Evolutionary conservation across 2,888 invertebrate genomes (phyloP).

Genomic region (Hipparchia sbordonii): DNA sequence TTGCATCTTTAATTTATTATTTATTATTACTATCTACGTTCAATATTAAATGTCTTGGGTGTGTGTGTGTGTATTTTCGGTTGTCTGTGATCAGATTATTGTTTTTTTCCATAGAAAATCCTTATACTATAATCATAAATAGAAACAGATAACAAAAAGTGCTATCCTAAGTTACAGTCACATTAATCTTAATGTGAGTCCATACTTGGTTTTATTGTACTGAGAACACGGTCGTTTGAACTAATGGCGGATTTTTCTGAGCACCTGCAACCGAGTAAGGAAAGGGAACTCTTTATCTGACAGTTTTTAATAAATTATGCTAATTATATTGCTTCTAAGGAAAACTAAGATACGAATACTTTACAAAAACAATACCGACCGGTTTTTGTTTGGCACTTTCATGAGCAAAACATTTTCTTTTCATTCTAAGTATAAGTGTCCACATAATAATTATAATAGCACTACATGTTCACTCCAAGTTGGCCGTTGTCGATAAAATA

Average conservation of each 20-base stretch:
- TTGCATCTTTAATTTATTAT: no score
- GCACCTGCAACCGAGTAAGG: constrained; percentile 3
- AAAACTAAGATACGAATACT: background rate
- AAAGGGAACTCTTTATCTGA: background rate
- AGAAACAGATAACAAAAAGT: background rate
- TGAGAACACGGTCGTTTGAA: constrained; percentile 15
- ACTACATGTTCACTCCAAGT: no score
- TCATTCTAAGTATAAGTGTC: no score
- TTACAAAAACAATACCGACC: no score
- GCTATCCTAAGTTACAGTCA: background rate
- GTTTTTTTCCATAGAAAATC: background rate
- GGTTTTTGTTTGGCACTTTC: no score
- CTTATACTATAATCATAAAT: background rate
- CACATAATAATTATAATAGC: no score
- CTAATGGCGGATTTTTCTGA: constrained; percentile 20
- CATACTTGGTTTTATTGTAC: constrained; percentile 14
- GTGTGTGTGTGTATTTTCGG: no score
- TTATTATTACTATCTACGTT: no score
- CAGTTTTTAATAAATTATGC: background rate
- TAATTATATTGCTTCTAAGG: background rate
- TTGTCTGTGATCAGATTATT: background rate
- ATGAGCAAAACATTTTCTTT: no score
- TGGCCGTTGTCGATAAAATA: no score
- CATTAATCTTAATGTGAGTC: background rate
- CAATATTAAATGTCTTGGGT: no score